These are phyloP conservation scores for Sebastes aleutianus DNA, from an alignment of 2,797 vertebrate genomes.

Conservation along the genomic window DNA sequence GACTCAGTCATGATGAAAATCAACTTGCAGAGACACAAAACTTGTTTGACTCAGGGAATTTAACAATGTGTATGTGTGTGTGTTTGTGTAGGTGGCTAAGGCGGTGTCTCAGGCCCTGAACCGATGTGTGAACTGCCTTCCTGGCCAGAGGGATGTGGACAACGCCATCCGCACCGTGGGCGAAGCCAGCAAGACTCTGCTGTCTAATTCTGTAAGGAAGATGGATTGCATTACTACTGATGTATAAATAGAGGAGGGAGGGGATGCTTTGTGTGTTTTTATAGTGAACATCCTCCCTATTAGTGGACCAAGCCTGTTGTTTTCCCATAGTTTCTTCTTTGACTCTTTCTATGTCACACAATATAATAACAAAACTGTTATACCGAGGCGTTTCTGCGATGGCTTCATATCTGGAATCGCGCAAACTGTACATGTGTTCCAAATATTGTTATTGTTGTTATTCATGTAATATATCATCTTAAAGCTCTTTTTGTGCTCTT, in stretches of 20 bases:
- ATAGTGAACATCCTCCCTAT: not conserved
- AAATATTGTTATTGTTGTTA: too few species aligned
- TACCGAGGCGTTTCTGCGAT: too few species aligned
- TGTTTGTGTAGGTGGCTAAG: constrained; percentile 90
- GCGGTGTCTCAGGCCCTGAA: constrained; percentile 95
- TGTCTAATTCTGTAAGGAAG: constrained; percentile 87
- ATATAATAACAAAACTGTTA: not conserved
- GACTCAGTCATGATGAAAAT: not conserved
- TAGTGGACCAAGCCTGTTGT: not conserved
- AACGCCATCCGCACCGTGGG: constrained; percentile 93
- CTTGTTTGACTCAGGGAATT: not conserved
- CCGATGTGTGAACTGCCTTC: constrained; percentile 94
- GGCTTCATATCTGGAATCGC: too few species aligned
- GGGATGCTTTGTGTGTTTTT: not conserved
- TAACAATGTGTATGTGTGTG: constrained; percentile 1
- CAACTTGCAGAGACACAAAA: not conserved
- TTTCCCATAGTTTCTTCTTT: not conserved
- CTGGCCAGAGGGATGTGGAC: constrained; percentile 95
- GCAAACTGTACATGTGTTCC: too few species aligned
- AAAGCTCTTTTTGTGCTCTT: too few species aligned
- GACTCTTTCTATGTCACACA: not conserved
- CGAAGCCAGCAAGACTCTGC: constrained; percentile 94
- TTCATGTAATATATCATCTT: too few species aligned
- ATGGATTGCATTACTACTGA: not conserved
- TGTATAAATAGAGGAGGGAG: not conserved